Conservation (phyloP, 2,888 invertebrate genomes). For the Ophion costatus region DNA sequence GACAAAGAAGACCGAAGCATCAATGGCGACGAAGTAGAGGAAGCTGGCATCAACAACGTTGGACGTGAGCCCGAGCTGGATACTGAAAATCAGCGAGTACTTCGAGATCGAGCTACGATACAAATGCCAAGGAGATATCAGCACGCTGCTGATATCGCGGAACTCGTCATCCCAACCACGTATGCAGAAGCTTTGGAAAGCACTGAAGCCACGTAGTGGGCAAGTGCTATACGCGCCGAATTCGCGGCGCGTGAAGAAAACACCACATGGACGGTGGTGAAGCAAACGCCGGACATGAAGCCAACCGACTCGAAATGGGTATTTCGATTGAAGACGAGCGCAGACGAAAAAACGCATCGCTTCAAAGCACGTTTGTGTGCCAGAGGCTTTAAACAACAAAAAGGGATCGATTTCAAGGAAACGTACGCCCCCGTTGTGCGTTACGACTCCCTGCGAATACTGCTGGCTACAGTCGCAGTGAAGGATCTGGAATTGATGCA, state of each 20-base stretch:
- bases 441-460: constrained; percentile 25
- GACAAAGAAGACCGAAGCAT: background rate
- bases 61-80: no score
- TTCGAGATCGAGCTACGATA: constrained; percentile 39
- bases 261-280: constrained; percentile 47
- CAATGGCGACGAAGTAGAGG: background rate
- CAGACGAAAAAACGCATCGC: background rate
- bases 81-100: no score
- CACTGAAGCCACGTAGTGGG: constrained; percentile 49
- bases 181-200: constrained; percentile 46
- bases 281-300: background rate
- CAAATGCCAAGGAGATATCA: constrained; percentile 7
- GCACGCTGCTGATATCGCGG: constrained; percentile 36
- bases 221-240: constrained; percentile 36
- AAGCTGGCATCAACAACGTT: no score
- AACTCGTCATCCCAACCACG: constrained; percentile 35
- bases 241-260: constrained; percentile 33
- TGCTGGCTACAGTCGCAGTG: constrained; percentile 9
- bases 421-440: constrained; percentile 48
- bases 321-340: constrained; percentile 23
- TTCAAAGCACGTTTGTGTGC: constrained; percentile 56
- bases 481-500: constrained; percentile 30
- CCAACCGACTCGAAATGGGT: constrained; percentile 54
- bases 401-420: constrained; percentile 40
- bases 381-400: constrained; percentile 34